A percentile compares a stretch with the other conserved stretches of the same genome.
Conservation (phyloP, 2,113 vertebrate genomes). For the Notechis scutatus region DNA sequence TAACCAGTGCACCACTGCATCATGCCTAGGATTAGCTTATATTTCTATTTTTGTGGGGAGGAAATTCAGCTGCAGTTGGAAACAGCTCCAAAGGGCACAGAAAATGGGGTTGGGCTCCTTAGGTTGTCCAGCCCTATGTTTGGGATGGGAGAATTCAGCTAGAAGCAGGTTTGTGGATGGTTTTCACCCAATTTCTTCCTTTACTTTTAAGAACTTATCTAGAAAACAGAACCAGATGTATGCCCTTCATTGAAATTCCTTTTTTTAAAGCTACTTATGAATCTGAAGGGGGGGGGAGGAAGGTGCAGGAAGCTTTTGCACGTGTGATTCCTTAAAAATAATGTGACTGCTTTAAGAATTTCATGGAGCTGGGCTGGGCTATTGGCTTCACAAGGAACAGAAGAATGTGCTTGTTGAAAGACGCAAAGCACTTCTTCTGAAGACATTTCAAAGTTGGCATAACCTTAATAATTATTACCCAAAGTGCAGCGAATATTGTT, state of each 20-base stretch:
- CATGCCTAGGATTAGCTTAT: no score
- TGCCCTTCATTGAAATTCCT: not conserved
- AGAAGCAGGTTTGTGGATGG: not conserved
- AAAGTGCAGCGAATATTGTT: not conserved
- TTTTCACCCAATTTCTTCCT: not conserved
- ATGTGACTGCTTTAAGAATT: not conserved
- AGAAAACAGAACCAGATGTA: not conserved
- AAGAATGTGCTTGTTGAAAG: not conserved
- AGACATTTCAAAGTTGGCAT: not conserved
- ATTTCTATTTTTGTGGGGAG: no score
- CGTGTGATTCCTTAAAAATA: not conserved
- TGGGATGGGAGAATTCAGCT: not conserved
- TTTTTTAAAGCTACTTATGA: not conserved
- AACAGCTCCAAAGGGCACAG: not conserved
- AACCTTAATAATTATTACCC: not conserved
- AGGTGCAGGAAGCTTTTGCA: not conserved
- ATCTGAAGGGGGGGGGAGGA: accelerated
- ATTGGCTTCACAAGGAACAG: not conserved
- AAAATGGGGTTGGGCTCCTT: not conserved
- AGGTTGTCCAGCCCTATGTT: not conserved
- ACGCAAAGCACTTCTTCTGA: not conserved
- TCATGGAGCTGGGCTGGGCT: not conserved
- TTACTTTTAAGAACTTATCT: not conserved
- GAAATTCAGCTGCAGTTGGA: not conserved
- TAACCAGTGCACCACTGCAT: no score